Conservation (phyloP, 2,888 invertebrate genomes). For the Oxytorus armatus region DNA sequence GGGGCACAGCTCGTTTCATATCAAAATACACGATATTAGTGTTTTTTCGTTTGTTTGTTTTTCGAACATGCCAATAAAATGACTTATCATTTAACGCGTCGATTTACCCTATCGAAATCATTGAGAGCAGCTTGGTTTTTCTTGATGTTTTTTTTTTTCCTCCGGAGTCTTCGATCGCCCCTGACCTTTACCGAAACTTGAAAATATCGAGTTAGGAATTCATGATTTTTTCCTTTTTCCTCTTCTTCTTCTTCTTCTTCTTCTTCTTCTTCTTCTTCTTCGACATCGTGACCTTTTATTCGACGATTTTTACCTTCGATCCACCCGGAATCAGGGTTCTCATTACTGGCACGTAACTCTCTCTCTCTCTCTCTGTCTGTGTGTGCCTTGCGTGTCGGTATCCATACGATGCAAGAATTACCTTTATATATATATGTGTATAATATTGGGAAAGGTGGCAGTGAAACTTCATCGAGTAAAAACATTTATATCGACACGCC, state of each 20-base stretch:
- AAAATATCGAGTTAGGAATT: background rate
- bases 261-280: too few species aligned
- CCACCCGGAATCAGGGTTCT: background rate
- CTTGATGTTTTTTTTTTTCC: background rate
- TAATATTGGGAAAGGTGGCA: slow-evolving; percentile 6
- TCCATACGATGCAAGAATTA: slow-evolving; percentile 1
- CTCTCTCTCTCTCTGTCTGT: too few species aligned
- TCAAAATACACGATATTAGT: too few species aligned
- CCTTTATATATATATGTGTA: background rate
- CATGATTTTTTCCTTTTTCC: background rate
- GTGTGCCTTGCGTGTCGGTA: slow-evolving; percentile 40
- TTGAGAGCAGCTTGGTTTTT: background rate
- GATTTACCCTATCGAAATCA: background rate
- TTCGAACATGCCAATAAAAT: too few species aligned
- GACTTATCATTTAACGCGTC: too few species aligned
- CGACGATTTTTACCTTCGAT: background rate
- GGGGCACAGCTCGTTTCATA: too few species aligned
- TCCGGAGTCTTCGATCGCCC: background rate
- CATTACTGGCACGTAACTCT: background rate
- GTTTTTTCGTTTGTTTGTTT: too few species aligned
- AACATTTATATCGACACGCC: too few species aligned
- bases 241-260: too few species aligned
- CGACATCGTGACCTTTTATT: too few species aligned
- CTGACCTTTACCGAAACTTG: slow-evolving; percentile 3
- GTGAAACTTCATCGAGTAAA: slow-evolving; percentile 28